Base-by-base conservation (phyloP, 2,888 invertebrate genomes). In the Cerastis leucographa region DNA sequence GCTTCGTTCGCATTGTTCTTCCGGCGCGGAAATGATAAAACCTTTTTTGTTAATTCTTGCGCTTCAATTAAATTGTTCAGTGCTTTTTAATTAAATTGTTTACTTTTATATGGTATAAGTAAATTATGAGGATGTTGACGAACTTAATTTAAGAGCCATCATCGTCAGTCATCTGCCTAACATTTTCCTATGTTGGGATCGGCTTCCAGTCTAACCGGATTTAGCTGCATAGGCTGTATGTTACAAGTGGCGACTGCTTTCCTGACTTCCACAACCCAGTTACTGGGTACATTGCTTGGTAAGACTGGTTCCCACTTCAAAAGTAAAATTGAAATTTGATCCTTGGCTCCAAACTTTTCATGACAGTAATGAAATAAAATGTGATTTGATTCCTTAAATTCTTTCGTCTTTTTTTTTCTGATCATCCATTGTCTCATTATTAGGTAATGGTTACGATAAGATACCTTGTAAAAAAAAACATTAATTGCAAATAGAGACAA, bases 11-110 rank as follows among this genome's bases (percentile, higher is more conserved):
- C 79, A 81, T 78, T 74, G 71, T 74, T 70, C 85, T 88, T 88
- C 88, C 88, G 87, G 59, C 74, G 72, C 87, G 88, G 88, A 88
- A 88, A 87, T 78, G 76, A 66, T 54, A 81, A 74, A 72, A 59
- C 61, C 29, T 76, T 88, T 87, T 88, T 88, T 87, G 80, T 76
- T 78, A 69, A 80, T 77, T 69, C 79, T 70, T 70, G 44, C 22
- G 65, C 42, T 81, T 80, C 64, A 87, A 88, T 88, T 88, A 88
- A 86, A 73, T 77, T 78, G 80, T 85, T 88, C 76, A 85, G 62
- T 84, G 86, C 68, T 78, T 76, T 79, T 85, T 85, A 78, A 87
- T 85, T 85, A 82, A 76, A 80, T 54, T 66, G 72, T 80, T 83
- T 78, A 74, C 74, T 68, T 68, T 84, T 73, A 59, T 51, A 19